Evolutionary conservation across 1,140 invertebrate genomes (phyloP), one percentile per base, ranked within the genome.

Genomic region (Atta colombica): DNA sequence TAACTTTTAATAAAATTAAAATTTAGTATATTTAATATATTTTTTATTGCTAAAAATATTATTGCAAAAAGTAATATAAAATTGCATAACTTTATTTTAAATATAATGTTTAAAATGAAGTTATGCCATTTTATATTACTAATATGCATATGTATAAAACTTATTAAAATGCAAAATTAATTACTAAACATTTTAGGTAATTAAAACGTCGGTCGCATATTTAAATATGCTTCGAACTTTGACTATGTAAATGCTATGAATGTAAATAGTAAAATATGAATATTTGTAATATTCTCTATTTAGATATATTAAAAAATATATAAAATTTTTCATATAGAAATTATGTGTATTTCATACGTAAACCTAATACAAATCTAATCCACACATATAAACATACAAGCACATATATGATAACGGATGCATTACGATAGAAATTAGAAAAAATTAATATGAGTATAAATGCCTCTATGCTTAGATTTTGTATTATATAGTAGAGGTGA

Each of bases 181-280:
- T 65, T 53, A 14, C 77, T 49, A 68, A 69, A 68, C 14, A 7
- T 68, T 86, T 49, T 25, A 88, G 75, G 75, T 88, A 7, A 74
- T 85, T 78, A 85, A 68, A 80, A 75, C 80, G 21, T 82, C 84
- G 5, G 60, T 55, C 12, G 51, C 69, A 69, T 88, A 85, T n/a
- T 74, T 88, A 14, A 85, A 77, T 51, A 86, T 86, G 66, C 82
- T 82, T 53, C 35, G 68, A 53, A 45, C 77, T 21, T 58, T 80
- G 12, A 80, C 82, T 6, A n/a, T 80, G 28, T 88, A 88, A 31
- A 77, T 69, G 66, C 0, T 51, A 2, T 53, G 5, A 35, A 35
- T 35, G 31, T 35, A 35, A 35, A 39, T 75, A 1, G 35, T n/a
- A 55, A 72, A 72, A 31, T 55, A 68, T 2, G n/a, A 68, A 5